These are phyloP conservation scores for Acrobasis repandana DNA, from an alignment of 2,888 invertebrate species.

Conservation along the genomic window DNA sequence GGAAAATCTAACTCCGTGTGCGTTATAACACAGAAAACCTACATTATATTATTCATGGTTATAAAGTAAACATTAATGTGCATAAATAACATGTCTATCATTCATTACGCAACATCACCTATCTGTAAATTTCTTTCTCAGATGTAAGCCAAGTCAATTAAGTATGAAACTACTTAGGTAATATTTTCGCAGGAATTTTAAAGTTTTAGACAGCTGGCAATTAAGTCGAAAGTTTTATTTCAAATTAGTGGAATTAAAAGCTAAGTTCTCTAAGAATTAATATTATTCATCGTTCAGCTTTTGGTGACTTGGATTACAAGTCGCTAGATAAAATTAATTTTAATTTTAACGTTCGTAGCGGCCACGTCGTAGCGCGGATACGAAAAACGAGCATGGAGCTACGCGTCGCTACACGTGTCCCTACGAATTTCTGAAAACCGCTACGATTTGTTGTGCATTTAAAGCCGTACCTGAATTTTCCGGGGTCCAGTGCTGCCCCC, in stretches of 20 bases:
- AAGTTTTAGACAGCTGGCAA: slow-evolving; percentile 1
- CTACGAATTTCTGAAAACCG: neutral
- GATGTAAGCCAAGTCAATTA: too few relatives aligned
- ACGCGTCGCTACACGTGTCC: neutral
- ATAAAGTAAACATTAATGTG: too few relatives aligned
- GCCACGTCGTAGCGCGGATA: neutral
- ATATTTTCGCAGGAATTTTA: neutral
- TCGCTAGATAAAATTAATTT: slow-evolving; percentile 33
- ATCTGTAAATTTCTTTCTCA: too few relatives aligned
- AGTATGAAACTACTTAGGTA: neutral
- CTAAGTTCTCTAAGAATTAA: slow-evolving; percentile 22
- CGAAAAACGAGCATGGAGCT: neutral
- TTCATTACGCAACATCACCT: too few relatives aligned
- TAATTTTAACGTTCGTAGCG: slow-evolving; percentile 12
- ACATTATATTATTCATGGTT: too few relatives aligned
- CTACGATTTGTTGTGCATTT: too few relatives aligned
- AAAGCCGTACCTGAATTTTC: too few relatives aligned
- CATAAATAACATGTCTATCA: too few relatives aligned
- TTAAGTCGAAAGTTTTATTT: slow-evolving; percentile 22
- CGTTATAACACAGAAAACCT: too few relatives aligned
- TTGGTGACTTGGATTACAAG: slow-evolving; percentile 30
- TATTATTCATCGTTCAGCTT: slow-evolving; percentile 27
- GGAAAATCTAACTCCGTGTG: too few relatives aligned
- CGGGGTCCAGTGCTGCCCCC: too few relatives aligned
- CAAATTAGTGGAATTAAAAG: slow-evolving; percentile 21